Percentiles rank a stretch among this genome's conserved stretches.
phyloP scores from a whole-genome alignment of 2,797 vertebrate genomes.

The Scolopax rusticola region DNA sequence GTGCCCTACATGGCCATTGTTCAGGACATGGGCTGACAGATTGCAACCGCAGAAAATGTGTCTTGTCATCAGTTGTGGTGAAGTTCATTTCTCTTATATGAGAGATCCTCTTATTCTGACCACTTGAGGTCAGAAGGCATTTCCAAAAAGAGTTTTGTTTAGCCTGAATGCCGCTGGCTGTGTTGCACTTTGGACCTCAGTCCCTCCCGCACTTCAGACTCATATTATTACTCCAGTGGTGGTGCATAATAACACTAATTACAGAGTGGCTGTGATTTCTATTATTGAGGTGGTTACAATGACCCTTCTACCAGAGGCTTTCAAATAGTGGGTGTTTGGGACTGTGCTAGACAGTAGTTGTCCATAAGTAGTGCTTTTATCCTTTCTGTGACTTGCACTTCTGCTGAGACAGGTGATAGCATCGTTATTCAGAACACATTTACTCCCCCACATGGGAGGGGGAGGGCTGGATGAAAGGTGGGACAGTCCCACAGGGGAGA shows the following conservation, averaged over 20 bases:
- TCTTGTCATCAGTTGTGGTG: neutral
- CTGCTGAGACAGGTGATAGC: neutral
- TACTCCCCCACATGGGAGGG: neutral
- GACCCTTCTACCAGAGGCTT: neutral
- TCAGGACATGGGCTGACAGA: neutral
- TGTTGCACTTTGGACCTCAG: neutral
- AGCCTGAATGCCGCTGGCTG: neutral
- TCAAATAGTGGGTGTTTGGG: neutral
- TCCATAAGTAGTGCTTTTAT: neutral
- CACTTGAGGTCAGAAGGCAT: neutral
- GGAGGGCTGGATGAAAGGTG: neutral
- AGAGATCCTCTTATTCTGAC: neutral
- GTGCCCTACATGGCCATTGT: neutral
- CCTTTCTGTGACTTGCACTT: neutral
- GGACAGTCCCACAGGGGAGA: accelerated
- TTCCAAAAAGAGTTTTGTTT: neutral
- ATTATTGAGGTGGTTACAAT: neutral
- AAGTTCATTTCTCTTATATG: neutral
- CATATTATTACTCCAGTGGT: neutral
- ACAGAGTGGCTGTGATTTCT: neutral
- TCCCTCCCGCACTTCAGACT: neutral
- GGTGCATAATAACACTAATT: neutral
- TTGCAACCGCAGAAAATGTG: neutral
- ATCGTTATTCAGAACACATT: neutral
- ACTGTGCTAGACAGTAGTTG: neutral